Base-by-base conservation (phyloP, 2,113 vertebrate genomes). In the Furnarius figulus region DNA sequence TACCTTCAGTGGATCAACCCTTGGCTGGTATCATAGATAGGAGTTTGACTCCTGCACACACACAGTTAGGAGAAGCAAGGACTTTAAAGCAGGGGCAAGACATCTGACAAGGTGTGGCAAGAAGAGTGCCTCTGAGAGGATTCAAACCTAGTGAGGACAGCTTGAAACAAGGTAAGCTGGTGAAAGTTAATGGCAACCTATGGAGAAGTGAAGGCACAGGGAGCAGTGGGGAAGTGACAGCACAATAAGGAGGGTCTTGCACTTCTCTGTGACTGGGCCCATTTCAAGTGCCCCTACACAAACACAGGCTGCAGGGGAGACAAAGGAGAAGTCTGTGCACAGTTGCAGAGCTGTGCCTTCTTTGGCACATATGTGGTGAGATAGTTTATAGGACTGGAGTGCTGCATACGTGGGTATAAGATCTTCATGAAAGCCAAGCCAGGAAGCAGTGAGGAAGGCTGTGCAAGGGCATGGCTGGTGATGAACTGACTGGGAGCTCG, bases 221-320 rank as follows among this genome's bases (percentile, higher is more conserved):
- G 40, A 76, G 58, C 12, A 40, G 31, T 22, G 33, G 30, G 40
- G 12, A 80, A 27, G 58, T 30, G 63, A 13, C 56, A 61, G 12
- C 7, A 8, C 1, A 2, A 1, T 12, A 23, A 22, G 58, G 40
- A 75, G 28, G 3, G 8, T 62, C 27, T 40, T 19, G 14, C 50
- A 9, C 20, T 62, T 59, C 47, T 40, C 30, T 25, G 0, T 27
- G 37, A 13, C 1, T 0, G 16, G 30, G 21, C 21, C 53, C 20
- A 4, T 81, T 77, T 62, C 58, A 58, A 67, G n/a, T 42, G 42
- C 16, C 42, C 46, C 30, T 42, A n/a, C 4, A 7, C 15, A 66
- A 56, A 24, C 8, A 11, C 2, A 6, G 23, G 16, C 55, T 83
- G 65, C 12, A 55, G 24, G 44, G 46, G 28, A 66, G 66, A 40